A percentile compares a stretch with the other conserved stretches of the same genome.
These are phyloP conservation scores for Hirundo rustica DNA, from an alignment of 2,797 vertebrate genomes.

Conservation along the genomic window DNA sequence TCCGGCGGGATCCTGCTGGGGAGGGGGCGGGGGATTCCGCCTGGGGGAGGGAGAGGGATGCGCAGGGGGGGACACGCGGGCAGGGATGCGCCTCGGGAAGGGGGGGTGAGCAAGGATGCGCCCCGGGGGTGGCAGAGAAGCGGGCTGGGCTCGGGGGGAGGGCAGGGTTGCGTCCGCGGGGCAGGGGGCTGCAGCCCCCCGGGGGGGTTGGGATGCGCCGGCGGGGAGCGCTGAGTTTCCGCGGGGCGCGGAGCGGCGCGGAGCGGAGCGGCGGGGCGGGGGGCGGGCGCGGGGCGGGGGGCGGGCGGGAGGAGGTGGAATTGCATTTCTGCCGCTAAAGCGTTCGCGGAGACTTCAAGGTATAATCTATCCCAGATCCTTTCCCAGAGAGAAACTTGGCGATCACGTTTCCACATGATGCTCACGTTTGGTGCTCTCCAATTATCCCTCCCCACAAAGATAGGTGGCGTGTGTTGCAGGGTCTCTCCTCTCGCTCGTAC, in stretches of 20 bases:
- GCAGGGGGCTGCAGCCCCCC: background rate
- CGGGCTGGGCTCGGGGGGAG: no score
- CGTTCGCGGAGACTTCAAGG: constrained; percentile 85
- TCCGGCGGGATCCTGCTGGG: constrained; percentile 39
- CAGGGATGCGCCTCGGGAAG: background rate
- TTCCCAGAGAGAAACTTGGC: constrained; percentile 86
- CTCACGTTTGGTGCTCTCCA: constrained; percentile 97
- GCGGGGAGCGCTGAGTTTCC: background rate
- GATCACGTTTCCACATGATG: constrained; percentile 96
- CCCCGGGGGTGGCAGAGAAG: background rate
- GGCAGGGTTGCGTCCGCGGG: background rate
- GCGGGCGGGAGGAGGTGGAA: constrained; percentile 77
- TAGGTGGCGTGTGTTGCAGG: constrained; percentile 99
- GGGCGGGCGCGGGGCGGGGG: constrained; percentile 27
- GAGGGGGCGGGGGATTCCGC: background rate
- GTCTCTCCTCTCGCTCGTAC: constrained; percentile 90
- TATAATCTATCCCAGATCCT: constrained; percentile 87
- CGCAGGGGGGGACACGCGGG: background rate
- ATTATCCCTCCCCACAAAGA: constrained; percentile 99
- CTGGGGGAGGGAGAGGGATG: constrained; percentile 1
- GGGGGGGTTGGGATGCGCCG: background rate
- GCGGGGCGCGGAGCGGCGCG: background rate
- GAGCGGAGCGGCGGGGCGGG: background rate
- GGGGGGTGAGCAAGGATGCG: background rate
- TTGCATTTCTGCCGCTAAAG: constrained; percentile 83